Evolutionary conservation across 92 coral and sea anemone genomes (phyloP).

Genomic region (Isaurus tuberculatus): DNA sequence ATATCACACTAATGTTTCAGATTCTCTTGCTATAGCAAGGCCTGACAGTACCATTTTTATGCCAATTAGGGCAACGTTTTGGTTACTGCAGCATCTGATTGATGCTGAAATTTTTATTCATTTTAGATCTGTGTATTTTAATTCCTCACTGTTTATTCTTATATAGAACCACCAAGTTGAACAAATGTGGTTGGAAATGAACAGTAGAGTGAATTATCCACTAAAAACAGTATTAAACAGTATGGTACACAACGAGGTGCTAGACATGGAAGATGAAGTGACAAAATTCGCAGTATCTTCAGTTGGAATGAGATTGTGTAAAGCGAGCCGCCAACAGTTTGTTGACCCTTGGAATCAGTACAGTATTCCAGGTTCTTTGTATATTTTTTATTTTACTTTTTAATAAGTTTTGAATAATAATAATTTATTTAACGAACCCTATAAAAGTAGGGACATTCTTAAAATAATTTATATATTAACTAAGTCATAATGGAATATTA

Average conservation of each 20-base stretch:
- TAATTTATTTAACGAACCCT: background rate
- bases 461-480: no score
- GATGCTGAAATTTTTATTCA: no score
- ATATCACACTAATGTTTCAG: no score
- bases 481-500: no score
- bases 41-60: no score
- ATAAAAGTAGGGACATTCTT: background rate
- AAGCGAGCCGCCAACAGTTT: background rate
- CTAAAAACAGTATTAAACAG: constrained; percentile 12
- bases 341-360: constrained; percentile 51
- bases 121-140: no score
- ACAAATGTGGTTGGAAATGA: constrained; percentile 44
- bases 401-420: background rate
- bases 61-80: no score
- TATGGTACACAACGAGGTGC: constrained; percentile 8
- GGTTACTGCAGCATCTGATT: no score
- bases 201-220: constrained; percentile 43
- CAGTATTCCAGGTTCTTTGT: constrained; percentile 23
- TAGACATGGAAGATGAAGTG: constrained; percentile 31
- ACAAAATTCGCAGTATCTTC: constrained; percentile 45
- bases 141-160: background rate
- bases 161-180: constrained; percentile 52
- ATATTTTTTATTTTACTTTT: no score
- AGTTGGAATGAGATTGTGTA: constrained; percentile 29
- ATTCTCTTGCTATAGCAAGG: no score